phyloP scores from a whole-genome alignment of 2,113 vertebrate species.

The Muntiacus reevesi region DNA sequence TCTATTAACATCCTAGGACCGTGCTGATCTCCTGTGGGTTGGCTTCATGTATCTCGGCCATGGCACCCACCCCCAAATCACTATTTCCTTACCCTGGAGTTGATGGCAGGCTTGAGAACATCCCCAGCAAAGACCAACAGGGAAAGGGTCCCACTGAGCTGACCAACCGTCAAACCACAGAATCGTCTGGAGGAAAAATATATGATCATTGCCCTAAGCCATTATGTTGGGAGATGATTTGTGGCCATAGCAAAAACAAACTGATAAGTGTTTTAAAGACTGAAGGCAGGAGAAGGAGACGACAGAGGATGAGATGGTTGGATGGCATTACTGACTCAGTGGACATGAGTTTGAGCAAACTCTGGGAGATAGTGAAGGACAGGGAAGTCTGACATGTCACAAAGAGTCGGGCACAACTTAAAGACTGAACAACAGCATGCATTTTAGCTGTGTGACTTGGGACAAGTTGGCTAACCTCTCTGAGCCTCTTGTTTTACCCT shows the following conservation, averaged over 20 bases:
- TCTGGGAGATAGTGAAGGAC: neutral
- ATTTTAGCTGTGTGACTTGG: neutral
- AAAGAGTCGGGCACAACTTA: neutral
- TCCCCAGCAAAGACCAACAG: neutral
- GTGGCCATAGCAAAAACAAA: neutral
- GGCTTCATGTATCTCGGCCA: neutral
- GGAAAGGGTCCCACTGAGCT: neutral
- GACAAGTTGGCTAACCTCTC: neutral
- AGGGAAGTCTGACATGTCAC: neutral
- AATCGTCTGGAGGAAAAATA: neutral
- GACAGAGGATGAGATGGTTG: neutral
- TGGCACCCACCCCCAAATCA: neutral
- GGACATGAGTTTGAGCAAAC: neutral
- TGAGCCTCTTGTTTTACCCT: neutral
- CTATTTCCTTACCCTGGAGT: neutral
- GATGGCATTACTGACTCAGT: neutral
- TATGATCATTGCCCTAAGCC: neutral
- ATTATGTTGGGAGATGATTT: neutral
- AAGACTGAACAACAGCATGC: neutral
- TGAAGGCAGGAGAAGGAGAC: neutral
- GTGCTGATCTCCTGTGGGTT: neutral
- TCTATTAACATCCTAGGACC: neutral
- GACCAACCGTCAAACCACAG: neutral
- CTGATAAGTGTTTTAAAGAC: neutral
- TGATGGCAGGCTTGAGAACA: neutral